Percentiles rank a stretch among this genome's conserved stretches.
Conservation (phyloP, 1,140 invertebrate species). For the Mya arenaria region DNA sequence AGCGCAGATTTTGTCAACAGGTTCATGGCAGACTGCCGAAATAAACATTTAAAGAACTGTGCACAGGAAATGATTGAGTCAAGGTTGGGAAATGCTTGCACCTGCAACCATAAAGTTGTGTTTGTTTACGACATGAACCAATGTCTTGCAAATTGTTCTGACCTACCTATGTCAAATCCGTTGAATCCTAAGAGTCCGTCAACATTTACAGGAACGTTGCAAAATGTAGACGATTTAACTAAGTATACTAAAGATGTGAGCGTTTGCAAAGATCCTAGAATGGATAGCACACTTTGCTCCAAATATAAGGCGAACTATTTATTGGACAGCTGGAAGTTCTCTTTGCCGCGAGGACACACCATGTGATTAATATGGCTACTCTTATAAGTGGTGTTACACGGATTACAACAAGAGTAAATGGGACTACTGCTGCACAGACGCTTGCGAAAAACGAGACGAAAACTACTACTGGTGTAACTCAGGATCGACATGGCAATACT, state of each 20-base stretch:
- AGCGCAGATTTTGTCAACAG: too few relatives aligned
- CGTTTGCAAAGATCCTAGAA: background rate
- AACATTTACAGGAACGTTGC: background rate
- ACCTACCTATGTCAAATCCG: conserved; percentile 25
- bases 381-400: conserved; percentile 1
- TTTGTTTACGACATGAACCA: too few relatives aligned
- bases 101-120: too few relatives aligned
- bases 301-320: background rate
- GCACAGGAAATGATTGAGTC: too few relatives aligned
- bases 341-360: background rate
- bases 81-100: too few relatives aligned
- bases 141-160: too few relatives aligned
- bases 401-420: background rate
- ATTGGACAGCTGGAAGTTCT: conserved; percentile 22
- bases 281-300: background rate
- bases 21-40: too few relatives aligned
- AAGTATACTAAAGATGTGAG: background rate
- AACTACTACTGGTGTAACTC: conserved; percentile 12
- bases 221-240: background rate
- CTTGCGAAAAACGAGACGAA: background rate
- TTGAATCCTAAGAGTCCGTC: background rate
- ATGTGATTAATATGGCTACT: conserved; percentile 6
- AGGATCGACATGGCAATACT: conserved; percentile 20
- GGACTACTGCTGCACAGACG: conserved; percentile 27
- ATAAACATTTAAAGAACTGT: too few relatives aligned